Evolutionary conservation across 2,888 invertebrate genomes (phyloP), one percentile per base, ranked within the genome.

Genomic region (Gerosis bhagava): DNA sequence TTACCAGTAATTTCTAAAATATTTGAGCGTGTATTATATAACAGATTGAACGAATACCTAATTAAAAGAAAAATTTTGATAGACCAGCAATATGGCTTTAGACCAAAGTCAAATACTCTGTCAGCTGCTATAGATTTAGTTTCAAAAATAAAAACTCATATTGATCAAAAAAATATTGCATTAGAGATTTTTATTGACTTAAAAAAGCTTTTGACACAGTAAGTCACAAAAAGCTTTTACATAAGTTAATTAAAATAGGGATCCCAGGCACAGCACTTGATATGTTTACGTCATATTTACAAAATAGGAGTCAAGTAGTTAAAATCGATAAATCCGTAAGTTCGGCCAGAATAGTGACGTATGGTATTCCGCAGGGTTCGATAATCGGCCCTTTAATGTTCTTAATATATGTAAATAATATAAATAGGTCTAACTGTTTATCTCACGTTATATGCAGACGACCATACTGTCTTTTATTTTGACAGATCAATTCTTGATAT

Each of bases 311-410:
- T n/a, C 55, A 55, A 47, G 17, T 52, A 2, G 53, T 53, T 2
- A 53, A 53, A 42, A 47, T 54, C 0, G 41, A 10, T 29, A 19
- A 32, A 3, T 26, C 13, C 8, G 1, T 7, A 5, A 56, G 57
- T 39, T 5, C 16, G 3, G 3, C 45, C 1, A 3, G 13, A 43
- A 5, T 3, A 1, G 10, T 57, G 1, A 49, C 46, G 0, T 57
- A 19, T 15, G 53, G 51, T 5, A 34, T 50, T 8, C 54, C 53
- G 3, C 51, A 54, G 22, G 54, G 53, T 0, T 53, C 54, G 1
- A 50, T 54, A 8, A 2, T 55, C 1, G 51, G 53, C 0, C 54
- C 54, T 5, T 32, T 57, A 8, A 5, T 45, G 7, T 50, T 45
- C 21, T 15, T 45, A 24, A 39, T 43, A 5, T 48, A 49, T 31